Base-by-base conservation (phyloP, 53 echinoderm and acorn worm species). In the Stichopus horrens region DNA sequence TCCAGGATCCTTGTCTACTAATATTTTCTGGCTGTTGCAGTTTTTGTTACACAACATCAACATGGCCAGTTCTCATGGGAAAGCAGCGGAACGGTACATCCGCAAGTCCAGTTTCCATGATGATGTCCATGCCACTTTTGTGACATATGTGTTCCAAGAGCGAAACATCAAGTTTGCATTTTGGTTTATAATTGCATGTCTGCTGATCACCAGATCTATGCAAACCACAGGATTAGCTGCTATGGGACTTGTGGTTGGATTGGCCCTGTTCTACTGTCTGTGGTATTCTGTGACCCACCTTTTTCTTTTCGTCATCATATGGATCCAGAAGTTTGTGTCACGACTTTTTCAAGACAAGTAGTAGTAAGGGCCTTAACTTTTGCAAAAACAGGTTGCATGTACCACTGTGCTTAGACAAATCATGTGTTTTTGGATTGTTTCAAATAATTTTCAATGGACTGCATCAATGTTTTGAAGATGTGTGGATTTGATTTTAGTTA, bases 221-320 rank as follows among this genome's bases (percentile, higher is more conserved):
- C 37, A 65, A 16, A 66, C 85, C 9, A 65, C 85, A 37, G 23
- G 11, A 0, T 16, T 85, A 37, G 85, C 67, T 14, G 63, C 85
- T 59, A 23, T 65, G 8, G 67, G 63, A 63, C n/a, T 85, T 20
- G 63, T 85, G 6, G 8, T 85, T 52, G 85, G 85, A 57, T 23
- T 85, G 9, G 23, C 65, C 5, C 23, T 85, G 6, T 85, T 85
- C 23, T 85, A 66, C 66, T 85, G 63, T 52, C 85, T 85, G 0
- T 85, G 85, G 85, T 85, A 67, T 66, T 67, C 18, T 85, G 85
- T 85, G 52, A 85, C 85, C 13, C 67, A 85, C 51, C 7, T 85
- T 8, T 85, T 85, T 4, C 37, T 85, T 10, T 85, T 51, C 23
- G 85, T 85, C 66, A 85, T 85, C 5, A 85, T 85, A 63, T 85